Conservation (phyloP, 2,113 vertebrate species). For the Syngnathus scovelli region DNA sequence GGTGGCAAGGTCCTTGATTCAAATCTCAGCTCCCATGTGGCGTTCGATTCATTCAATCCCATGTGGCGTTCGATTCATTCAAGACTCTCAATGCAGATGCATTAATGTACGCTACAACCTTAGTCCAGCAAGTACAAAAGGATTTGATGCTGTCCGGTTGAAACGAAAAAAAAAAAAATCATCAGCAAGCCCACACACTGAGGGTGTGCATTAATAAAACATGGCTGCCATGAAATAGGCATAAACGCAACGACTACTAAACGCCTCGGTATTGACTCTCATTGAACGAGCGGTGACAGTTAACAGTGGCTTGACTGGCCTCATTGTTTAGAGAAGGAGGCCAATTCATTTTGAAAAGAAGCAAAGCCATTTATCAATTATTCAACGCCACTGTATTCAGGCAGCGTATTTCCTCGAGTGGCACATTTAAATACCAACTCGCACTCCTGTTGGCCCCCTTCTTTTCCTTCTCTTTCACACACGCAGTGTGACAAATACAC, state of each 20-base stretch:
- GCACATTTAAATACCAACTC: constrained; percentile 58
- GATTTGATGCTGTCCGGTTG: constrained; percentile 47
- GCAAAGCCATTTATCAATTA: constrained; percentile 67
- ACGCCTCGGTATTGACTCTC: constrained; percentile 52
- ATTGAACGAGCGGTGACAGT: constrained; percentile 52
- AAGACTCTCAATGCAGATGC: not conserved
- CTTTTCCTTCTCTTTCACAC: constrained; percentile 10
- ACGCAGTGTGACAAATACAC: constrained; percentile 68
- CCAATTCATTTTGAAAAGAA: constrained; percentile 60
- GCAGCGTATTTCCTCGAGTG: constrained; percentile 49
- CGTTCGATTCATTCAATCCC: not conserved
- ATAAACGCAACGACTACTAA: constrained; percentile 57
- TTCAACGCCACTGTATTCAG: constrained; percentile 52
- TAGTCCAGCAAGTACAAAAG: constrained; percentile 21
- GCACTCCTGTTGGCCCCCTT: constrained; percentile 4
- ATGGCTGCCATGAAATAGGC: constrained; percentile 61
- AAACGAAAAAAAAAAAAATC: constrained; percentile 10
- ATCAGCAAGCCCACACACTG: constrained; percentile 42
- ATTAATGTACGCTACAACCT: not conserved
- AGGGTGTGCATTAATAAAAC: constrained; percentile 61
- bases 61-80: not conserved
- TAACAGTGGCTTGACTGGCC: constrained; percentile 47
- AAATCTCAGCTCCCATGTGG: not conserved
- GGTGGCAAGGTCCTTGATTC: not conserved
- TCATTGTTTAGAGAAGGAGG: constrained; percentile 48